These are phyloP conservation scores for Eurystomus gularis DNA, from an alignment of 2,113 vertebrate genomes.

Conservation along the genomic window DNA sequence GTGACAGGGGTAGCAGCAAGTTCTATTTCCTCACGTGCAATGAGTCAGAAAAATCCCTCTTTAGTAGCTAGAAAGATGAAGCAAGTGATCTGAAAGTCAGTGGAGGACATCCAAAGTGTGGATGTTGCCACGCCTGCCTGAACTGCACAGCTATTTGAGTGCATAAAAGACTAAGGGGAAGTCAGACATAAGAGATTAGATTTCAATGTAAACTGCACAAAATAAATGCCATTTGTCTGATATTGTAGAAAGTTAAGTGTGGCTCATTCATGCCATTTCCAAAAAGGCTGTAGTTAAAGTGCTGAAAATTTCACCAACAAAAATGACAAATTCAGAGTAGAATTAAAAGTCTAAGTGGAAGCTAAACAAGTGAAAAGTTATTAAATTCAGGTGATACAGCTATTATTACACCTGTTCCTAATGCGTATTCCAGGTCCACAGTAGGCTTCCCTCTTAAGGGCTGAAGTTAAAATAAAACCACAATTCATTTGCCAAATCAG, in stretches of 20 bases:
- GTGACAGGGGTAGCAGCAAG: not conserved
- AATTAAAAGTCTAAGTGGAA: not conserved
- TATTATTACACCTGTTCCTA: not conserved
- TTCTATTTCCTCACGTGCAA: not conserved
- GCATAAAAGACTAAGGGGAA: not conserved
- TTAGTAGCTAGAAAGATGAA: not conserved
- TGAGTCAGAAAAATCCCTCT: not conserved
- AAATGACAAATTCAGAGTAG: not conserved
- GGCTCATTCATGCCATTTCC: not conserved
- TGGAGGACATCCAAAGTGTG: not conserved
- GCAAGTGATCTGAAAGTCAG: not conserved
- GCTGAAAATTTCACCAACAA: not conserved
- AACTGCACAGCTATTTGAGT: not conserved
- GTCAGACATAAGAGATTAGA: not conserved
- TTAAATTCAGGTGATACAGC: not conserved
- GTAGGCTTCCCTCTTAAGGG: not conserved
- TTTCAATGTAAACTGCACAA: not conserved
- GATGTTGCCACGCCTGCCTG: not conserved
- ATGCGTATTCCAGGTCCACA: not conserved
- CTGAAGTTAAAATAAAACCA: not conserved
- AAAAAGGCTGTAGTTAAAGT: not conserved
- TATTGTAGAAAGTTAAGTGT: not conserved
- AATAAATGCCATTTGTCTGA: not conserved
- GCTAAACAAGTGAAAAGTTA: not conserved
- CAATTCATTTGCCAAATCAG: not conserved